Conservation (phyloP, 2,113 vertebrate genomes). For the Cranoglanis bouderius region DNA sequence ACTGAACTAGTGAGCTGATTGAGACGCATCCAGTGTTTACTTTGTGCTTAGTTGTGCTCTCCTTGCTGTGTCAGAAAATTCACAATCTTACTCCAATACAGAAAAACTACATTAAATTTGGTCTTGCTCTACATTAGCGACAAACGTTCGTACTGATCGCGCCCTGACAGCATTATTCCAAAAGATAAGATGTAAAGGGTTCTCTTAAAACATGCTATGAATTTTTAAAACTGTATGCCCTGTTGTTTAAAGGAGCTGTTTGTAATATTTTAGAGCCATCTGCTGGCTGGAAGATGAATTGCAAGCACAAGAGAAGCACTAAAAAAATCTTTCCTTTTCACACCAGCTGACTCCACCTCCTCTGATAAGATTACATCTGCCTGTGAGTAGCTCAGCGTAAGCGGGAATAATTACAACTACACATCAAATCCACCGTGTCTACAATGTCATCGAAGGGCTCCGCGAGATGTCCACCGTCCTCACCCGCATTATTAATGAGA, state of each 20-base stretch:
- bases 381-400: not conserved
- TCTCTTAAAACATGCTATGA: not conserved
- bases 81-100: too few species aligned
- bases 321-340: not conserved
- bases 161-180: not conserved
- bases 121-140: not conserved
- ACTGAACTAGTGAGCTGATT: too few species aligned
- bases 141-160: not conserved
- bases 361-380: not conserved
- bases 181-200: not conserved
- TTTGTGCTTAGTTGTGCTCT: not conserved
- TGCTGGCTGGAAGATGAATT: not conserved
- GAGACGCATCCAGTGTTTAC: not conserved
- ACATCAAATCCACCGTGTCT: not conserved
- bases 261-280: not conserved
- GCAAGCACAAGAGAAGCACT: not conserved
- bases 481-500: conserved; percentile 79
- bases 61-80: too few species aligned
- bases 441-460: not conserved
- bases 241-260: not conserved
- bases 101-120: not conserved
- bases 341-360: not conserved
- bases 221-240: not conserved
- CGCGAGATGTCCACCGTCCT: conserved; percentile 17
- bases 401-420: not conserved